Percentiles rank a stretch among this genome's conserved stretches.
Evolutionary conservation across 2,888 invertebrate genomes (phyloP).

Genomic region (Patella depressa): DNA sequence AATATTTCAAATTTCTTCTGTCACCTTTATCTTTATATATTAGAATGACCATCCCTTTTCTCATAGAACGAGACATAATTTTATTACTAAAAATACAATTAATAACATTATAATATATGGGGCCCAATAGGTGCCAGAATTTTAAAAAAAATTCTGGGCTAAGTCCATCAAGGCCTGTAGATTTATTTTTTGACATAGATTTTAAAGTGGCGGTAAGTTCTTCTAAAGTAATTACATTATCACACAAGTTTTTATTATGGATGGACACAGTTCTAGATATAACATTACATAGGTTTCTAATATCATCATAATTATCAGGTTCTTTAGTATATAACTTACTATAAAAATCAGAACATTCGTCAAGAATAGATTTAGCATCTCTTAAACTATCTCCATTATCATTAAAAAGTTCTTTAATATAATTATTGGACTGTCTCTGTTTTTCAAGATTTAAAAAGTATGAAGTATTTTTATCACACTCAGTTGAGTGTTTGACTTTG

Average conservation of each 20-base stretch:
- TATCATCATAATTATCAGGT: background rate
- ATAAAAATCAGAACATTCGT: background rate
- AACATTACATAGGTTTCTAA: background rate
- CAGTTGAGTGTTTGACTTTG: background rate
- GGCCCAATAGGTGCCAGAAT: slow-evolving; percentile 29
- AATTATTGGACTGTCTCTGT: background rate
- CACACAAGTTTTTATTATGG: background rate
- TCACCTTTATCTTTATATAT: slow-evolving; percentile 41
- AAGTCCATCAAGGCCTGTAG: slow-evolving; percentile 41
- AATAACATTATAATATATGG: slow-evolving; percentile 22
- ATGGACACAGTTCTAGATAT: background rate
- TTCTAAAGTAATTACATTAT: slow-evolving; percentile 11
- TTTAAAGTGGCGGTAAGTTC: slow-evolving; percentile 22
- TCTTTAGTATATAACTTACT: background rate
- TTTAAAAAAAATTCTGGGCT: slow-evolving; percentile 37
- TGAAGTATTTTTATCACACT: background rate
- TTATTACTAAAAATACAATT: slow-evolving; percentile 25
- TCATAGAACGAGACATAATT: slow-evolving; percentile 24
- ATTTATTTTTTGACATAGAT: slow-evolving; percentile 31
- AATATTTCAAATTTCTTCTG: slow-evolving; percentile 35
- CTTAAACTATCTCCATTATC: background rate
- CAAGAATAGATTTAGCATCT: background rate
- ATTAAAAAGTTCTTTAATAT: background rate
- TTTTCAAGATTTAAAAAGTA: background rate
- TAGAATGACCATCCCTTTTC: slow-evolving; percentile 27